Base-by-base conservation (phyloP, 2,113 vertebrate species). In the Hiodon tergisus region DNA sequence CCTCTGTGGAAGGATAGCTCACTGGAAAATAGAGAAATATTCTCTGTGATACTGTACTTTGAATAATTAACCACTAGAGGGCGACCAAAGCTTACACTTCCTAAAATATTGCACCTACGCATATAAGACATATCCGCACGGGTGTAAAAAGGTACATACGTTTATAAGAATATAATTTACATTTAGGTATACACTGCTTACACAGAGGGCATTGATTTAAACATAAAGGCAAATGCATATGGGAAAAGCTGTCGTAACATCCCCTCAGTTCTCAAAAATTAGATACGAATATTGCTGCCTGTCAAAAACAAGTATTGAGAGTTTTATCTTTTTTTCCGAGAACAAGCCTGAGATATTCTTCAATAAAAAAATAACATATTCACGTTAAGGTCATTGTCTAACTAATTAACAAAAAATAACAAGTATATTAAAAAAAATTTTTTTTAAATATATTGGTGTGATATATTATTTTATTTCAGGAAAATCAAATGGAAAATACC, bases 81-180 rank as follows among this genome's bases (percentile, higher is more conserved):
- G 69, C 13, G 69, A 72, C 76, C 66, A 66, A 59, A 50, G 69
- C 62, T 72, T 9, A 71, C 52, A 46, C 67, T 74, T 74, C n/a
- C 17, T 31, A 31, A 67, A 51, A 11, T 46, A 53, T 46, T 8
- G 57, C 6, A 6, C 16, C 53, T 6, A n/a, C 16, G 13, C 16
- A 14, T 10, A 48, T 31, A 57, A 14, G 10, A n/a, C 46, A 67
- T 51, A 61, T 10, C 14, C 6, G 11, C 48, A 6, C 2, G 4
- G 14, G 48, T 70, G 50, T 3, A 13, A 69, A 2, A 57, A 6
- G 50, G 50, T 8, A 1, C 9, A 6, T 14, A 59, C 2, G 5
- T 17, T 48, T 47, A 48, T 57, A 57, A 14, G 14, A 46, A 7
- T 13, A 11, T 31, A 31, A 31, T 31, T 31, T 31, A 31, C 4